Conservation (phyloP, 2,888 invertebrate species). For the Mesorhabditis spiculigera region DNA sequence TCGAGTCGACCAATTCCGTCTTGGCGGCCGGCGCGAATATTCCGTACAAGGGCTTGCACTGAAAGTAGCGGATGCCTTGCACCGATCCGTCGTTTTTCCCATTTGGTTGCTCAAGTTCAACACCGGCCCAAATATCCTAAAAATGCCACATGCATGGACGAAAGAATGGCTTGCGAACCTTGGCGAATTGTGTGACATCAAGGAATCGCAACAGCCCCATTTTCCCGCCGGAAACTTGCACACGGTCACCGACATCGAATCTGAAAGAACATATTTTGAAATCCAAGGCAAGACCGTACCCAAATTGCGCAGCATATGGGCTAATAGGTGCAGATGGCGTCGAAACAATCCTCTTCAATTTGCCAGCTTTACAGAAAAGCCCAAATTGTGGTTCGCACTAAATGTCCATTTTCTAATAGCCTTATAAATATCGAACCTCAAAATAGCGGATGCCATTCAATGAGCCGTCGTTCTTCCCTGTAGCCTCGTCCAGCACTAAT, state of each 20-base stretch:
- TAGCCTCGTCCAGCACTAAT: slow-evolving; percentile 84
- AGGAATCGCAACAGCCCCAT: slow-evolving; percentile 60
- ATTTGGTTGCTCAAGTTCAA: slow-evolving; percentile 85
- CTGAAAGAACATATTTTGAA: slow-evolving; percentile 16
- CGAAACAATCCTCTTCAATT: slow-evolving; percentile 19
- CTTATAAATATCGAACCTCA: slow-evolving; percentile 8
- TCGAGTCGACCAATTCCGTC: slow-evolving; percentile 63
- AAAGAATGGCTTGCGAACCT: slow-evolving; percentile 43
- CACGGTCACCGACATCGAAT: slow-evolving; percentile 43
- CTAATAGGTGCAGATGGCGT: slow-evolving; percentile 13
- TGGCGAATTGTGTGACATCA: slow-evolving; percentile 64
- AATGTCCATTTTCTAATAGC: background rate
- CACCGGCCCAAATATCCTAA: slow-evolving; percentile 85
- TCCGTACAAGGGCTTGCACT: slow-evolving; percentile 83
- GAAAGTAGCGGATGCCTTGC: slow-evolving; percentile 77
- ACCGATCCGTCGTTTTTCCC: slow-evolving; percentile 96
- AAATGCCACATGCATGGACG: too few species aligned
- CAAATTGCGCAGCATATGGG: slow-evolving; percentile 19
- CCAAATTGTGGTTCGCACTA: slow-evolving; percentile 27
- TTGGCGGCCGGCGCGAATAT: slow-evolving; percentile 88
- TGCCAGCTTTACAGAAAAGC: slow-evolving; percentile 28
- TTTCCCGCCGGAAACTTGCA: slow-evolving; percentile 55
- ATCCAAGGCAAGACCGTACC: slow-evolving; percentile 11
- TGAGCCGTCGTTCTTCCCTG: slow-evolving; percentile 93
- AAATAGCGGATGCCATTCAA: slow-evolving; percentile 82